phyloP scores from a whole-genome alignment of 2,113 vertebrate species.

The Neomonachus schauinslandi region DNA sequence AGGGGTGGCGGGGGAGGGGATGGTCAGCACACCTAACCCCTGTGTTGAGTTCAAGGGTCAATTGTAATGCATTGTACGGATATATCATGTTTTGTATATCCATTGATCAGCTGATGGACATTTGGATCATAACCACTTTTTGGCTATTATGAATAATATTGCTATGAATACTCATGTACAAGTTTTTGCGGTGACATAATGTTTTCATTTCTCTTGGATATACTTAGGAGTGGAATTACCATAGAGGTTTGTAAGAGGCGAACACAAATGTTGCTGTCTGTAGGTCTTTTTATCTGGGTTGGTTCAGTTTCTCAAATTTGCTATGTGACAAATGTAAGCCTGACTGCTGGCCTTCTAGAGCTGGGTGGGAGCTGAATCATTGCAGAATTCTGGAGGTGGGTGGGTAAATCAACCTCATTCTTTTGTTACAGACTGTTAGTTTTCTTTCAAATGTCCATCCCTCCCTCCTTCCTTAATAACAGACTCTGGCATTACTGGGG shows the following conservation, averaged over 20 bases:
- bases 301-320: neutral
- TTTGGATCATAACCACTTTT: neutral
- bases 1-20: neutral
- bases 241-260: neutral
- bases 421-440: neutral
- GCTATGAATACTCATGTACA: neutral
- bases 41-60: neutral
- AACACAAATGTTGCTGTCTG: neutral
- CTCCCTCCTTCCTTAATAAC: neutral
- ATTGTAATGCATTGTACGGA: neutral
- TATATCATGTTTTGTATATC: neutral
- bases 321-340: neutral
- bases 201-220: slow-evolving; percentile 29
- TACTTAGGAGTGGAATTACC: neutral
- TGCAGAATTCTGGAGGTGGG: neutral
- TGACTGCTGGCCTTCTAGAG: neutral
- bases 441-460: neutral
- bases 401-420: neutral
- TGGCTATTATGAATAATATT: neutral
- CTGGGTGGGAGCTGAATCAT: neutral
- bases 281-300: neutral
- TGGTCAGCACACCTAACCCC: neutral
- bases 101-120: neutral
- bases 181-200: neutral
- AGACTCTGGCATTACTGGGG: neutral